A percentile compares a stretch with the other conserved stretches of the same genome.
These are phyloP conservation scores for Entomobrya proxima DNA, from an alignment of 2,888 invertebrate genomes.

Conservation along the genomic window DNA sequence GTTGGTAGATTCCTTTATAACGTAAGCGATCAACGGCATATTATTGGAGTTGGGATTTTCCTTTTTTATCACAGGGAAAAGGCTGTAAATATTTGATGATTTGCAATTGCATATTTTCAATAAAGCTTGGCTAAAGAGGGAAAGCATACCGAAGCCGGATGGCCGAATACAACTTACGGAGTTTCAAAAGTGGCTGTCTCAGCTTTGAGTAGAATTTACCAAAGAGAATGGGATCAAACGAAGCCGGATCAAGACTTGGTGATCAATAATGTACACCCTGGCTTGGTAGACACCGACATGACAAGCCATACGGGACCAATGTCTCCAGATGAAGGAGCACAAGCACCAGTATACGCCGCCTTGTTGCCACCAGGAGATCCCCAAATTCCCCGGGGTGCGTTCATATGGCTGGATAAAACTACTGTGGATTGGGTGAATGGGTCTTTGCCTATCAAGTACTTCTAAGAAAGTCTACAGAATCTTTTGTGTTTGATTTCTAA, in stretches of 20 bases:
- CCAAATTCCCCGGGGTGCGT: conserved; percentile 81
- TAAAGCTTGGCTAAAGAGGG: conserved; percentile 79
- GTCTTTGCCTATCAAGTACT: conserved; percentile 29
- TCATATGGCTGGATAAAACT: conserved; percentile 82
- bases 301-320: conserved; percentile 83
- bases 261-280: conserved; percentile 86
- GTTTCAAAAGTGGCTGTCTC: conserved; percentile 86
- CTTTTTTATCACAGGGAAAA: background rate
- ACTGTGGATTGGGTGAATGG: conserved; percentile 80
- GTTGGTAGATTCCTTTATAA: conserved; percentile 84
- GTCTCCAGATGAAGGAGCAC: conserved; percentile 81
- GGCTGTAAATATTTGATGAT: background rate
- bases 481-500: too few species aligned
- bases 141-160: conserved; percentile 79
- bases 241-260: conserved; percentile 81
- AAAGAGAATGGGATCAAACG: conserved; percentile 80
- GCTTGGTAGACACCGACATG: conserved; percentile 89
- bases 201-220: conserved; percentile 84
- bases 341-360: conserved; percentile 82
- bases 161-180: conserved; percentile 83
- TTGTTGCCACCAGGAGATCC: conserved; percentile 78
- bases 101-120: background rate
- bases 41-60: background rate
- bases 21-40: conserved; percentile 78
- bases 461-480: too few species aligned